Percentiles rank a stretch among this genome's conserved stretches.
phyloP scores from a whole-genome alignment of 2,113 vertebrate species.

The Grus americana region DNA sequence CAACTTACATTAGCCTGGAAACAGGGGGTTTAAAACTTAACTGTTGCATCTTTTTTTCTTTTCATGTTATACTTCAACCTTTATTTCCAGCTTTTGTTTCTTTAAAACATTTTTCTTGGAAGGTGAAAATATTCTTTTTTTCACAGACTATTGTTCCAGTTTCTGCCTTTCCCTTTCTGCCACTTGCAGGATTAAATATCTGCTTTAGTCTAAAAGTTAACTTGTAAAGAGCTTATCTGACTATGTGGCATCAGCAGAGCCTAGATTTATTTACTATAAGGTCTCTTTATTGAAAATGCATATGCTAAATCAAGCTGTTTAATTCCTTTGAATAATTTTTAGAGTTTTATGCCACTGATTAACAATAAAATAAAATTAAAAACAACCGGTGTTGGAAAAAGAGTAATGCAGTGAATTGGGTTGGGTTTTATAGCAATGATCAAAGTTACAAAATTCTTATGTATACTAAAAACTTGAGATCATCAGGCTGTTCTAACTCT shows the following conservation, averaged over 20 bases:
- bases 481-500: neutral
- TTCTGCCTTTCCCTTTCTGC: neutral
- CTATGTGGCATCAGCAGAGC: neutral
- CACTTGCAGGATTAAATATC: neutral
- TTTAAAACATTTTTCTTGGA: neutral
- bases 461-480: neutral
- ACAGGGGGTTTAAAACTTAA: neutral
- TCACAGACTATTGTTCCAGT: neutral
- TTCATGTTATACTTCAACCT: neutral
- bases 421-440: neutral
- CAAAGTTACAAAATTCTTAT: neutral
- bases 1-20: constrained; percentile 20
- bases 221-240: neutral
- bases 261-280: neutral
- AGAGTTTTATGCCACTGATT: neutral
- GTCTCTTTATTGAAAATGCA: neutral
- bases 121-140: neutral
- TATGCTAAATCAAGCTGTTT: neutral
- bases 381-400: neutral
- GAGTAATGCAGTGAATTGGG: neutral
- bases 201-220: neutral
- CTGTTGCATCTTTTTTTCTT: constrained; percentile 1
- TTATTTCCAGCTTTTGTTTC: neutral
- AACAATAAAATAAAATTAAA: neutral
- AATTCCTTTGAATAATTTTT: neutral